Evolutionary conservation across 2,888 invertebrate genomes (phyloP).

Genomic region (Drosophila pseudotakahashii): DNA sequence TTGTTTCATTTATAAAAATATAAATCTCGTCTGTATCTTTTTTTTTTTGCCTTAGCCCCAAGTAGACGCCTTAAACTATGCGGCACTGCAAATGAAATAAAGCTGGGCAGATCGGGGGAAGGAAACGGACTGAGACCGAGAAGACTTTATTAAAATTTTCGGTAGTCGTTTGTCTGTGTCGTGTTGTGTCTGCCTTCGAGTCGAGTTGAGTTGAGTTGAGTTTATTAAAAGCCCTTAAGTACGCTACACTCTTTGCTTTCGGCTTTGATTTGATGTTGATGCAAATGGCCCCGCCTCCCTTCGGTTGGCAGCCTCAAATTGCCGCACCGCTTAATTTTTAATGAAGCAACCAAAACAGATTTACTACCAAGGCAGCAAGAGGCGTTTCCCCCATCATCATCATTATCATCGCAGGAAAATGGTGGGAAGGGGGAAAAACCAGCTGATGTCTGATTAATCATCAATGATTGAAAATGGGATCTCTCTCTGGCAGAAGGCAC

Average conservation of each 20-base stretch:
- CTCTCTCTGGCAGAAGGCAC: constrained; percentile 18
- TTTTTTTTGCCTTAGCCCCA: constrained; percentile 3
- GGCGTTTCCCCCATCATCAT: constrained; percentile 19
- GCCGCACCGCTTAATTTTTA: constrained; percentile 64
- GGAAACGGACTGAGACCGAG: not conserved
- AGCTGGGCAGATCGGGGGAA: constrained; percentile 13
- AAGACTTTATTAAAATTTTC: constrained; percentile 51
- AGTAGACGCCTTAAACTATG: constrained; percentile 62
- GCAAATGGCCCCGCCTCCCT: constrained; percentile 51
- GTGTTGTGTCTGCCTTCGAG: constrained; percentile 14
- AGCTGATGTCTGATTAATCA: constrained; percentile 70
- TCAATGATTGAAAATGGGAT: constrained; percentile 74
- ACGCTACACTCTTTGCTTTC: constrained; percentile 20
- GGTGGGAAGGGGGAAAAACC: not conserved
- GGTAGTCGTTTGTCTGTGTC: constrained; percentile 42
- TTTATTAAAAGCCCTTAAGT: constrained; percentile 52
- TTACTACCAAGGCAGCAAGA: constrained; percentile 48
- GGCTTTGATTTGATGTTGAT: constrained; percentile 75
- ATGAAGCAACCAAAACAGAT: constrained; percentile 64
- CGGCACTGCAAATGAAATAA: constrained; percentile 41
- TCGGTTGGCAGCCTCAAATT: constrained; percentile 37
- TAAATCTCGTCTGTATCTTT: constrained; percentile 4
- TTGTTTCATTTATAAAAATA: constrained; percentile 21
- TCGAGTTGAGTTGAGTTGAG: constrained; percentile 31
- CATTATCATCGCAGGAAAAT: not conserved